Base-by-base conservation (phyloP, 2,113 vertebrate species). In the Zosterops borbonicus region DNA sequence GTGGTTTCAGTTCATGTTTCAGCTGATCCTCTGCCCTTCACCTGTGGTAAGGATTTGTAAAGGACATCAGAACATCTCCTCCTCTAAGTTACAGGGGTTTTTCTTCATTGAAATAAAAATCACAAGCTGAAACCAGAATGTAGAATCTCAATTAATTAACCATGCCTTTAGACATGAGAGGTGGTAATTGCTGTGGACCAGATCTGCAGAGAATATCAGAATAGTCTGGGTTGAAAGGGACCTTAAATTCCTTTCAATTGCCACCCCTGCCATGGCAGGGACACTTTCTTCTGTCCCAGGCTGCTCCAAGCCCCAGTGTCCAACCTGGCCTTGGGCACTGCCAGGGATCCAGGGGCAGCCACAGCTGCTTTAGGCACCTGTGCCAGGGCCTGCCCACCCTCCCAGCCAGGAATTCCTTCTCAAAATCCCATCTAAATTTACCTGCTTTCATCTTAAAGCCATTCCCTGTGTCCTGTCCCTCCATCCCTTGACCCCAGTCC, bases 241-340 rank as follows among this genome's bases (percentile, higher is more conserved):
- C 3, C 20, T 0, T 0, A 74, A 47, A 80, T 1, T 21, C 4
- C 52, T 0, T 0, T 39, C 25, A 22, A 7, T 0, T 0, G 1
- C 20, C 59, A 44, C 1, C 31, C 39, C 74, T 3, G 39, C 58
- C 74, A 9, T 2, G 4, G 46, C 81, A 85, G 59, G 59, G 81
- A 67, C 74, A 18, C 39, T 20, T 84, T 8, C 73, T 37, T 12
- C 23, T 44, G 14, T 2, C 50, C 71, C 79, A 69, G 53, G 28
- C 1, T 24, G 55, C 69, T 68, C 29, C 70, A 16, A 39, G 39
- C 39, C 39, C 11, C 39, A 39, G 5, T 39, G 39, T 11, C 39
- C 39, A 39, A 39, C 39, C 39, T 39, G 39, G 39, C 39, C 39
- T 39, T 39, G 39, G 37, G 39, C 39, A 39, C 39, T 39, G 39